These are phyloP conservation scores for Hystrix brachyura DNA, from an alignment of 2,113 vertebrate genomes.

Conservation along the genomic window DNA sequence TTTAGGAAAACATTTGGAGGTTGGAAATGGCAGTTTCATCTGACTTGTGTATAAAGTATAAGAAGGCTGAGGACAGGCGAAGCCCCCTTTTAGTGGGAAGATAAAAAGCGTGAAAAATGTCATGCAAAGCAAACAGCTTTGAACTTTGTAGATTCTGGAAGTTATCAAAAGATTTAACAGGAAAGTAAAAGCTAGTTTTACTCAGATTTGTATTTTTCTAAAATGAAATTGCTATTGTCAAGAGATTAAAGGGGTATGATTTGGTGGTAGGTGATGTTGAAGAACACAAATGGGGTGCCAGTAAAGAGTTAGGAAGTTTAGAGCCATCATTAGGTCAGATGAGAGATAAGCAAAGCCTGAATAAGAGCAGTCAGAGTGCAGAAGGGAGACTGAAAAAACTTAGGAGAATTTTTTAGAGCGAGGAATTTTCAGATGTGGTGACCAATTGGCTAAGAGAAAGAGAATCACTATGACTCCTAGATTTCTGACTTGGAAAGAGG, in stretches of 20 bases:
- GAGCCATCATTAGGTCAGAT: not conserved
- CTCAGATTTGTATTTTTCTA: not conserved
- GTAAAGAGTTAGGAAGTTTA: not conserved
- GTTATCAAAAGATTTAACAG: not conserved
- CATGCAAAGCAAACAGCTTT: not conserved
- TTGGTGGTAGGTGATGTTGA: not conserved
- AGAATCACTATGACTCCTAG: not conserved
- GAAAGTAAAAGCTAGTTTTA: not conserved
- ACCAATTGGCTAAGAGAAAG: not conserved
- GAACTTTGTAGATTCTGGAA: not conserved
- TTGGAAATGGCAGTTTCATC: not conserved
- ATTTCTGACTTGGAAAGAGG: not conserved
- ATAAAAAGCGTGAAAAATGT: not conserved
- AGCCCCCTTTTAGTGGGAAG: not conserved
- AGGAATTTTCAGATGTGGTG: not conserved
- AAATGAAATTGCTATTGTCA: not conserved
- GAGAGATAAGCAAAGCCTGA: not conserved
- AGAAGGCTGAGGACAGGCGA: not conserved
- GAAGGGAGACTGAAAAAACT: not conserved
- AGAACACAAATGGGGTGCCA: not conserved
- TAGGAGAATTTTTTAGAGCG: not conserved
- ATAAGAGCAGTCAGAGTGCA: not conserved
- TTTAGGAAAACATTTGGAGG: constrained; percentile 1
- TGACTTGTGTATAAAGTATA: not conserved
- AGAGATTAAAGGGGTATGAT: not conserved